A percentile compares a stretch with the other conserved stretches of the same genome.
Evolutionary conservation across 2,113 vertebrate genomes (phyloP).

Genomic region (Paratilapia polleni): DNA sequence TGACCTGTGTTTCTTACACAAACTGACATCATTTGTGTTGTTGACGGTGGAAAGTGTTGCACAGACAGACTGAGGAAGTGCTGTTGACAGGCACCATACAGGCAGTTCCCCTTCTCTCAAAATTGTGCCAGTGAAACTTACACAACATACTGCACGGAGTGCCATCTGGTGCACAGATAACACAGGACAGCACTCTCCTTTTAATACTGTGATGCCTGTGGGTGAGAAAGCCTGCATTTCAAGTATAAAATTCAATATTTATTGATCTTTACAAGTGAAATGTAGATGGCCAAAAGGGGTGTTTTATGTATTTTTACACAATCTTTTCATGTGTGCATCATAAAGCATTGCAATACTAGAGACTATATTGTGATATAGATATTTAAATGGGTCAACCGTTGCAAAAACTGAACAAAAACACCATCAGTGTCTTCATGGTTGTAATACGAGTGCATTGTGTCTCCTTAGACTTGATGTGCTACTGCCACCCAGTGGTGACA

Average conservation of each 20-base stretch:
- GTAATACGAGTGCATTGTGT: background rate
- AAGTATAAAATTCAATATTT: background rate
- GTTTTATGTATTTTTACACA: background rate
- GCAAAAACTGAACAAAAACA: background rate
- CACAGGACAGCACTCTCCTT: background rate
- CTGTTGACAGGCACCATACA: background rate
- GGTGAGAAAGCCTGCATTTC: background rate
- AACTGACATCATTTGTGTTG: slow-evolving; percentile 12
- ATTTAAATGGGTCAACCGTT: background rate
- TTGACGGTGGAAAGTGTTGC: background rate
- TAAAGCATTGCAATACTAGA: background rate
- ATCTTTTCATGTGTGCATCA: background rate
- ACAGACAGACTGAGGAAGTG: slow-evolving; percentile 13
- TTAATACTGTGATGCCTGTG: background rate
- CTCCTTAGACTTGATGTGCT: background rate
- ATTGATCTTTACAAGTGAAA: background rate
- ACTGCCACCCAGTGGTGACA: slow-evolving; percentile 51
- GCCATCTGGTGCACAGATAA: background rate
- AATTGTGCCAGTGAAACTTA: background rate
- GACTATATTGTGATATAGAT: background rate
- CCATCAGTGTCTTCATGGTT: no score
- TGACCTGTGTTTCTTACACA: background rate
- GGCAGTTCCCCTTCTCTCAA: slow-evolving; percentile 3
- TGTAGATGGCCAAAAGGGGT: background rate
- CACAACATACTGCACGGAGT: background rate